These are phyloP conservation scores for Keiferia lycopersicella DNA, from an alignment of 2,888 invertebrate genomes.

Conservation along the genomic window DNA sequence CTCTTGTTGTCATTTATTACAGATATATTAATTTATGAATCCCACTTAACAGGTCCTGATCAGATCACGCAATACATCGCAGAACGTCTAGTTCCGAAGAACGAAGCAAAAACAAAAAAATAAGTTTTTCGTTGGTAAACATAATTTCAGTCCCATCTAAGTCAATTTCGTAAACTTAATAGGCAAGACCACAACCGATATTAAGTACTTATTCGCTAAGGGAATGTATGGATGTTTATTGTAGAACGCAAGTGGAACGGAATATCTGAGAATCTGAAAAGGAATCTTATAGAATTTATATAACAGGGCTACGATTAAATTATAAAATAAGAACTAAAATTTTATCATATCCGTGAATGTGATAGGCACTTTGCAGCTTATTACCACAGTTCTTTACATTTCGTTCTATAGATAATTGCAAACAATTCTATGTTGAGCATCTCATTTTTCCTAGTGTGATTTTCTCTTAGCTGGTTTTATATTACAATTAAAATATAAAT, in stretches of 20 bases:
- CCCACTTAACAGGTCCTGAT: no score
- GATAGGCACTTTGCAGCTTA: not conserved
- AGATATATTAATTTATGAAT: no score
- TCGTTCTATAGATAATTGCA: not conserved
- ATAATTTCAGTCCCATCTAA: conserved; percentile 76
- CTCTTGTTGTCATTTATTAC: no score
- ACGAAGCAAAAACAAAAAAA: conserved; percentile 56
- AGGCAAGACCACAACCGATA: conserved; percentile 83
- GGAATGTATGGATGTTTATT: conserved; percentile 62
- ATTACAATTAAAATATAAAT: conserved; percentile 9
- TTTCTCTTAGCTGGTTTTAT: not conserved
- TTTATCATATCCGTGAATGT: not conserved
- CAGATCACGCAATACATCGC: not conserved
- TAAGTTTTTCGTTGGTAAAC: conserved; percentile 78
- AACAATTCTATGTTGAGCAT: conserved; percentile 40
- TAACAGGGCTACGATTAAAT: not conserved
- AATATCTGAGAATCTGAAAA: conserved; percentile 28
- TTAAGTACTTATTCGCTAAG: conserved; percentile 80
- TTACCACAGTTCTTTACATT: not conserved
- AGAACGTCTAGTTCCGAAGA: not conserved
- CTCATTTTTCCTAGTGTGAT: conserved; percentile 11
- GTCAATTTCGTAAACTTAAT: conserved; percentile 79
- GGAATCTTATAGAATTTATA: not conserved
- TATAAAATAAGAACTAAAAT: not conserved
- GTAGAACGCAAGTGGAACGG: conserved; percentile 55